Conservation (phyloP, 2,797 vertebrate species). For the Erithacus rubecula region DNA sequence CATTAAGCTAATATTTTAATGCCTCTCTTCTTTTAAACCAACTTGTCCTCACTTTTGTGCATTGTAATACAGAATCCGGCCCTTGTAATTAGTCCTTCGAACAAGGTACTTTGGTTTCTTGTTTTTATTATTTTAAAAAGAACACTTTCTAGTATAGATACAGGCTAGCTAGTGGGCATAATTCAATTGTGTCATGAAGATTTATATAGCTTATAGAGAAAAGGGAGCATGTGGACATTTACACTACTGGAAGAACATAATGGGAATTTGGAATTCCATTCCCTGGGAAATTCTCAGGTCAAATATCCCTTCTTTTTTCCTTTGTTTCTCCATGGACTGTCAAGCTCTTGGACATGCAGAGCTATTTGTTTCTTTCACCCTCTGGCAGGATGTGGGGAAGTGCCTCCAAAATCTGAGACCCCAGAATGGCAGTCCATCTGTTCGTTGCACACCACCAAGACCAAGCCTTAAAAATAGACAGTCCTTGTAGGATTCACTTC, state of each 20-base stretch:
- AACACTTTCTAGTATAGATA: neutral
- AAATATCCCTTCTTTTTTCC: neutral
- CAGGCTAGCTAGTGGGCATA: neutral
- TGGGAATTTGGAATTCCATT: neutral
- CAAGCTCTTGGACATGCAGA: neutral
- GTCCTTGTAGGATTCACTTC: neutral
- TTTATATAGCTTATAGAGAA: neutral
- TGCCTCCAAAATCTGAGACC: neutral
- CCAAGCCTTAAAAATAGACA: neutral
- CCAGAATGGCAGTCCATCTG: neutral
- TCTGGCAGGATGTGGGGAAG: neutral
- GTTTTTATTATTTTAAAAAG: neutral
- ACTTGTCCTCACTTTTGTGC: slow-evolving; percentile 61
- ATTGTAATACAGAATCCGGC: neutral
- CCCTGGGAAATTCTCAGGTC: neutral
- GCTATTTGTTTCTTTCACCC: neutral
- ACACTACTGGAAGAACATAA: neutral
- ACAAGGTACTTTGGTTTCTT: neutral
- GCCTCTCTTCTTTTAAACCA: slow-evolving; percentile 42
- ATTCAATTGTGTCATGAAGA: neutral
- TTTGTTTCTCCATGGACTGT: neutral
- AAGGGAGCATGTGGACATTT: neutral
- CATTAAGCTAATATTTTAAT: slow-evolving; percentile 55
- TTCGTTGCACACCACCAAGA: neutral
- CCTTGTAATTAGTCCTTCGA: neutral